Conservation (phyloP, 2,888 invertebrate genomes). For the Neoaliturus tenellus region DNA sequence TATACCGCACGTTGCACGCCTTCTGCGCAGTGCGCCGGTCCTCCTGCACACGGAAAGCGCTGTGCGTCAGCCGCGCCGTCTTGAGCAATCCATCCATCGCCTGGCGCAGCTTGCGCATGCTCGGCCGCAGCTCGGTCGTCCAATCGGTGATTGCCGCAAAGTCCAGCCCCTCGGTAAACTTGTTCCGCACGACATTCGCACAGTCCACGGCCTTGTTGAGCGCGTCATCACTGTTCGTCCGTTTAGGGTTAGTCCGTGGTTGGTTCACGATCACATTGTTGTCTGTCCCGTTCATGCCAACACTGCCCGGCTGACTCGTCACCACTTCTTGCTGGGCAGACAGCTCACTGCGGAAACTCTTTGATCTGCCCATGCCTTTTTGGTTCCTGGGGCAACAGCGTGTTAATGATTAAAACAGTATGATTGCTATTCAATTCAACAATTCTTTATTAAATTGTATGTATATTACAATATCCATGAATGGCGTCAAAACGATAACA, state of each 20-base stretch:
- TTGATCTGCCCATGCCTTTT: slow-evolving; percentile 65
- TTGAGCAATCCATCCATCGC: slow-evolving; percentile 87
- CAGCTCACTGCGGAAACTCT: slow-evolving; percentile 67
- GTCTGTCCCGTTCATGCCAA: slow-evolving; percentile 75
- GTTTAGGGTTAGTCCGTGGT: slow-evolving; percentile 53
- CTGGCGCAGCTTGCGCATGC: slow-evolving; percentile 86
- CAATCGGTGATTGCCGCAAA: slow-evolving; percentile 83
- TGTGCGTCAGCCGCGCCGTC: slow-evolving; percentile 87
- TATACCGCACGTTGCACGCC: slow-evolving; percentile 83
- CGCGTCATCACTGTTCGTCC: slow-evolving; percentile 59
- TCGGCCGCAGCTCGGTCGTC: slow-evolving; percentile 85
- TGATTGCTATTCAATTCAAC: no score
- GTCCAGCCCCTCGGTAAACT: slow-evolving; percentile 83
- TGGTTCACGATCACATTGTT: slow-evolving; percentile 71
- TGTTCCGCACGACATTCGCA: slow-evolving; percentile 74
- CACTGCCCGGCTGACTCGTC: slow-evolving; percentile 53
- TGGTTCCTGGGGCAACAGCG: slow-evolving; percentile 57
- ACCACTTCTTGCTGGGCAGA: slow-evolving; percentile 61
- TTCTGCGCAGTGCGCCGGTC: slow-evolving; percentile 85
- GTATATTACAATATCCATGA: no score
- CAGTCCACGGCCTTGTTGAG: slow-evolving; percentile 61
- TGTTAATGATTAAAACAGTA: no score
- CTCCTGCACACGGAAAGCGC: slow-evolving; percentile 88
- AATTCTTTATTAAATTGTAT: no score
- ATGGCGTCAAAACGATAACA: no score